A percentile compares a stretch with the other conserved stretches of the same genome.
These are phyloP conservation scores for Semibalanus balanoides DNA, from an alignment of 1,140 invertebrate genomes.

Conservation along the genomic window DNA sequence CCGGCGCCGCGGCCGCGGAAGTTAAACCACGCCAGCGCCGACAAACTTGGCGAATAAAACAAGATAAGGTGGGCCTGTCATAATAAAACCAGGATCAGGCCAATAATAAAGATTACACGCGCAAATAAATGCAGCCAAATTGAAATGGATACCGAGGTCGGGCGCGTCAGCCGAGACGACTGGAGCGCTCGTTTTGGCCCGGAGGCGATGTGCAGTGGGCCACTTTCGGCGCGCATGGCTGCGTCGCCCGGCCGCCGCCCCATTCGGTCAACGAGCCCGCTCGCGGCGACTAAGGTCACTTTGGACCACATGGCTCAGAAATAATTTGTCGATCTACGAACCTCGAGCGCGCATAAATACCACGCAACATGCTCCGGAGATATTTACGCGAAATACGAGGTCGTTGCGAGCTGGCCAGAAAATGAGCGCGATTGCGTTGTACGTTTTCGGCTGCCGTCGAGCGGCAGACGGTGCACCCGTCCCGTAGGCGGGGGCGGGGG, in stretches of 20 bases:
- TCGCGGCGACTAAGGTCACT: constrained; percentile 1
- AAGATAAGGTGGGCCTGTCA: neutral
- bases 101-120: constrained; percentile 2
- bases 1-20: neutral
- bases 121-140: constrained; percentile 2
- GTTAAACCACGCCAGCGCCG: neutral
- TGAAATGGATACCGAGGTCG: neutral
- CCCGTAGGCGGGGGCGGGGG: too few relatives aligned
- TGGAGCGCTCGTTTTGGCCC: neutral
- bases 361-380: neutral
- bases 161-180: neutral
- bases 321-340: constrained; percentile 2
- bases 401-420: neutral
- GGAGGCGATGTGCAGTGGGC: neutral
- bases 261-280: neutral
- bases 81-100: constrained; percentile 2
- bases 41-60: constrained; percentile 2
- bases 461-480: neutral
- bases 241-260: too few relatives aligned
- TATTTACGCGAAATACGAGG: neutral
- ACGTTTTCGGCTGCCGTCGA: neutral
- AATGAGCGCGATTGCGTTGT: neutral
- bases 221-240: neutral
- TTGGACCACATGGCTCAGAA: constrained; percentile 1
- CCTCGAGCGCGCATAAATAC: neutral